Percentiles rank a stretch among this genome's conserved stretches.
These are phyloP conservation scores for Bombus vancouverensis DNA, from an alignment of 1,140 invertebrate species.

Conservation along the genomic window DNA sequence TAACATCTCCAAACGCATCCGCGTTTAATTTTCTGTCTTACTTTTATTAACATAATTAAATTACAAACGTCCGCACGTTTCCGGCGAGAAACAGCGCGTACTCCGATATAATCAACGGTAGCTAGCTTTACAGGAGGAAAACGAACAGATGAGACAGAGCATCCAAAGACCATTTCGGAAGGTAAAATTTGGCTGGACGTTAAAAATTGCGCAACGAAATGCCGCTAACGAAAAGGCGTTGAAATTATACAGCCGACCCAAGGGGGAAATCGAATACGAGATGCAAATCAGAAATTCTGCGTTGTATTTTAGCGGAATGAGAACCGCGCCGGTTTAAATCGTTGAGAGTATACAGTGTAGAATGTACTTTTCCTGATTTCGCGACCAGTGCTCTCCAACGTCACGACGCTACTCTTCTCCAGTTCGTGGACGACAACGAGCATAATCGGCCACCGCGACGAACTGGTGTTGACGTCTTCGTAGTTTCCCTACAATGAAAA, in stretches of 20 bases:
- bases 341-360: neutral
- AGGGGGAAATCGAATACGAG: conserved; percentile 4
- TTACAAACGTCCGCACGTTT: neutral
- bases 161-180: neutral
- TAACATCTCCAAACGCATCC: no score
- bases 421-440: conserved; percentile 41
- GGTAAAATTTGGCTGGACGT: neutral
- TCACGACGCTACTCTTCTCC: neutral
- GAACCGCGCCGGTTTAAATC: neutral
- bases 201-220: neutral
- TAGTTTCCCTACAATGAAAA: neutral
- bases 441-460: conserved; percentile 59
- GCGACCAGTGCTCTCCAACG: neutral
- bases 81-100: neutral
- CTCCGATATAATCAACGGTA: neutral
- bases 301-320: neutral
- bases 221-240: conserved; percentile 21
- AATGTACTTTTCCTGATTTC: conserved; percentile 20
- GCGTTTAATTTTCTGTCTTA: no score
- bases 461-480: conserved; percentile 46
- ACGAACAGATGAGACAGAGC: no score
- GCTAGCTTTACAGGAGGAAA: neutral
- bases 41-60: no score
- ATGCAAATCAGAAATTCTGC: neutral
- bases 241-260: neutral